These are phyloP conservation scores for Ophion slaviceki DNA, from an alignment of 2,888 invertebrate genomes.

Conservation along the genomic window DNA sequence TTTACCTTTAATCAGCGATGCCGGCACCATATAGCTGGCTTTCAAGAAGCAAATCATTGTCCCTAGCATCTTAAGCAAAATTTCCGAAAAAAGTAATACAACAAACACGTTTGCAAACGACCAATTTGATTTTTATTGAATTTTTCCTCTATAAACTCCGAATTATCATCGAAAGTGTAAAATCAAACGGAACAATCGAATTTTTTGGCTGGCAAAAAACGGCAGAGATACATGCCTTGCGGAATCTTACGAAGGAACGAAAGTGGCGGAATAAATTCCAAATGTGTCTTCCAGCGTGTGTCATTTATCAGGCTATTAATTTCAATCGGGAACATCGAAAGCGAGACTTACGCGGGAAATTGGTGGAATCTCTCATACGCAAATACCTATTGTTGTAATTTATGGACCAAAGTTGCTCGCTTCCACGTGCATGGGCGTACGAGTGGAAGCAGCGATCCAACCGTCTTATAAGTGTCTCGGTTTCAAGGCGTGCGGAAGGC, in stretches of 20 bases:
- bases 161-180: too few species aligned
- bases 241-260: too few species aligned
- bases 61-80: too few species aligned
- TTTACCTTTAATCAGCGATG: too few species aligned
- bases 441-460: conserved; percentile 34
- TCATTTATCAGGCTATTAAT: not conserved
- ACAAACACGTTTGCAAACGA: too few species aligned
- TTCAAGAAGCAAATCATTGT: too few species aligned
- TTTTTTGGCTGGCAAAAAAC: not conserved
- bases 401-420: conserved; percentile 57
- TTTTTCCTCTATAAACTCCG: too few species aligned
- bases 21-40: too few species aligned
- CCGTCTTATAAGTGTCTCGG: conserved; percentile 61
- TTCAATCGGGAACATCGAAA: conserved; percentile 17
- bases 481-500: conserved; percentile 56
- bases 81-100: too few species aligned
- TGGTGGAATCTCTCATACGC: conserved; percentile 7
- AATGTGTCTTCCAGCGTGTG: not conserved
- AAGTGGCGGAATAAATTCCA: not conserved
- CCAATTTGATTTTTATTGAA: too few species aligned
- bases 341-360: conserved; percentile 8
- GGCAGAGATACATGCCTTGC: not conserved
- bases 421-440: conserved; percentile 33
- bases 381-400: conserved; percentile 52
- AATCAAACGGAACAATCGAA: not conserved